Percentiles rank a stretch among this genome's conserved stretches.
These are phyloP conservation scores for Drosophila ohnishii DNA, from an alignment of 1,140 invertebrate species.

Conservation along the genomic window DNA sequence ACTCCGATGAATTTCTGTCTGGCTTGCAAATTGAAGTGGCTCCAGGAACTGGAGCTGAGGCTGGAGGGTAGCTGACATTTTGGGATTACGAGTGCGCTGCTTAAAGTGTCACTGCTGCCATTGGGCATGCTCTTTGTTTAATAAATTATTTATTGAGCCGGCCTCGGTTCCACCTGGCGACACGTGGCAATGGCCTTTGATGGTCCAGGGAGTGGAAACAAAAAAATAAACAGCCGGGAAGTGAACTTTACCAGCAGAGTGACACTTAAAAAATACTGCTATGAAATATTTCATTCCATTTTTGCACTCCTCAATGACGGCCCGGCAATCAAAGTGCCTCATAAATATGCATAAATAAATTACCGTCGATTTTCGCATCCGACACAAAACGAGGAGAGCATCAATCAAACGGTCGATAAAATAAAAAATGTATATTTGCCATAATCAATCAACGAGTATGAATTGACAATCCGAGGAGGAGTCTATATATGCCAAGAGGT, in stretches of 20 bases:
- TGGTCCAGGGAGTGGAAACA: conserved; percentile 6
- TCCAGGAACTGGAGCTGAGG: not conserved
- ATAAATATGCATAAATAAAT: conserved; percentile 56
- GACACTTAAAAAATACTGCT: conserved; percentile 17
- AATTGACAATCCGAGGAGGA: conserved; percentile 39
- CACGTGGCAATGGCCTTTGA: conserved; percentile 53
- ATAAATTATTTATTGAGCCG: conserved; percentile 70
- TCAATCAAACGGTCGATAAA: conserved; percentile 43
- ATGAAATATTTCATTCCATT: conserved; percentile 16
- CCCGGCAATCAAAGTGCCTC: conserved; percentile 23
- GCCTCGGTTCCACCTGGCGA: conserved; percentile 12
- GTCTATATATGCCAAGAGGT: conserved; percentile 39
- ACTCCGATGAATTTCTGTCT: conserved; percentile 45
- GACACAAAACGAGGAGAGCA: conserved; percentile 21
- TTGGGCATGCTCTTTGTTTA: conserved; percentile 75
- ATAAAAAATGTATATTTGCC: conserved; percentile 47
- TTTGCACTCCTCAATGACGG: conserved; percentile 14
- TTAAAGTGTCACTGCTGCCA: conserved; percentile 75
- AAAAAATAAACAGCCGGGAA: not conserved
- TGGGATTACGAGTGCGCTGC: conserved; percentile 44
- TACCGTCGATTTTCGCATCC: conserved; percentile 23
- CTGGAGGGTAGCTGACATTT: conserved; percentile 23
- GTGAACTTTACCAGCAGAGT: conserved; percentile 10
- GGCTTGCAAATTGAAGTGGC: conserved; percentile 53
- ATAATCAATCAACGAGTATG: conserved; percentile 50